Evolutionary conservation across 2,797 vertebrate genomes (phyloP).

Genomic region (Eleutherodactylus coqui): DNA sequence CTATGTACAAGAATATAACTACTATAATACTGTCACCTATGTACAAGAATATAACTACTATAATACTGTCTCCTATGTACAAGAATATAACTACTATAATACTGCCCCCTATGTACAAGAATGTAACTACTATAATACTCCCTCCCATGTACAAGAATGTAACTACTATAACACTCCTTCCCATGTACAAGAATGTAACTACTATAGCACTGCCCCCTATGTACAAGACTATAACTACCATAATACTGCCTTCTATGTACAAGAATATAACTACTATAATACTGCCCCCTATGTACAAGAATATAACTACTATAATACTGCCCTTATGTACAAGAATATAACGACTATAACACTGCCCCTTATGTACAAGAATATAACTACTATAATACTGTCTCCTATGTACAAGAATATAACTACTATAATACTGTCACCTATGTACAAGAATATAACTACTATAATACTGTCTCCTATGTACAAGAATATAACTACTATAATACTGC

Average conservation of each 20-base stretch:
- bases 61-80: conserved; percentile 10
- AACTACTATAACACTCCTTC: not conserved
- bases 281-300: no score
- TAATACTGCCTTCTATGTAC: no score
- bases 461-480: not conserved
- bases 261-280: no score
- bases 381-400: no score
- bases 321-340: no score
- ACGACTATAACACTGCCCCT: no score
- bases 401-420: not conserved
- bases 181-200: not conserved
- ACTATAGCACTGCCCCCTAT: not conserved
- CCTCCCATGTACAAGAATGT: not conserved
- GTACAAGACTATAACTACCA: no score
- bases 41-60: not conserved
- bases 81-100: conserved; percentile 18
- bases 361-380: no score
- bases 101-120: not conserved
- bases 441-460: not conserved
- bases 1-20: conserved; percentile 15
- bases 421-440: not conserved
- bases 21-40: not conserved
- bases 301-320: no score
- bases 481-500: not conserved
- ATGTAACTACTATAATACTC: not conserved